Conservation (phyloP, 2,113 vertebrate species). For the Austrofundulus limnaeus region DNA sequence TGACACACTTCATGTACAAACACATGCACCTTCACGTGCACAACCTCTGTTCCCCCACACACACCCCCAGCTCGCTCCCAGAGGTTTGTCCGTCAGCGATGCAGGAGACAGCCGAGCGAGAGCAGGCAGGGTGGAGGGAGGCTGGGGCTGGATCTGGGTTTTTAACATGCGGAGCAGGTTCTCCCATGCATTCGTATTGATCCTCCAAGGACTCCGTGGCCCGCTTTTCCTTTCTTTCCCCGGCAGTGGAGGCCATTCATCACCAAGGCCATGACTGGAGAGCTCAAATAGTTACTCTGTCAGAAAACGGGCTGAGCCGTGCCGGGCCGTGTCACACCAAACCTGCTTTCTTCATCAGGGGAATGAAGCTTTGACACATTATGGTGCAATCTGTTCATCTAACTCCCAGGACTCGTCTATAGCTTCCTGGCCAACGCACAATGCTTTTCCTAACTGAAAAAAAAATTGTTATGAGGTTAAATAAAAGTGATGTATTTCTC, state of each 20-base stretch:
- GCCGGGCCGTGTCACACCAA: constrained; percentile 36
- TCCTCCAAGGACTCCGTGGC: constrained; percentile 73
- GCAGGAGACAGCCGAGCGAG: constrained; percentile 52
- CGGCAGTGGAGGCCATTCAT: constrained; percentile 77
- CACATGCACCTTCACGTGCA: constrained; percentile 37
- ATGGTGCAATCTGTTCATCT: constrained; percentile 46
- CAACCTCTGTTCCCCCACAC: constrained; percentile 46
- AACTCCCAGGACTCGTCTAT: constrained; percentile 38
- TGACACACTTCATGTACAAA: constrained; percentile 68
- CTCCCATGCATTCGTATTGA: constrained; percentile 74
- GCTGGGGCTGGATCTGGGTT: constrained; percentile 53
- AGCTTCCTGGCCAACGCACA: constrained; percentile 46
- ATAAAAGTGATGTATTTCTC: too few relatives aligned
- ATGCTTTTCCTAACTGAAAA: background rate
- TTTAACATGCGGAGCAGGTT: constrained; percentile 80
- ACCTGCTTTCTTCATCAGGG: constrained; percentile 59
- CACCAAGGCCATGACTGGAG: constrained; percentile 75
- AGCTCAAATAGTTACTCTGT: constrained; percentile 74
- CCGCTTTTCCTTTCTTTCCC: constrained; percentile 68
- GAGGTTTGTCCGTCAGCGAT: constrained; percentile 64
- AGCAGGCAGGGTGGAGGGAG: constrained; percentile 14
- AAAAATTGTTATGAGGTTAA: too few relatives aligned
- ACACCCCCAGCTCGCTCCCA: constrained; percentile 57
- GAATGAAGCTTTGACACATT: constrained; percentile 62
- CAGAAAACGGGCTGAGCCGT: constrained; percentile 52